Evolutionary conservation across 2,888 invertebrate genomes (phyloP).

Genomic region (Drosophila anceps): DNA sequence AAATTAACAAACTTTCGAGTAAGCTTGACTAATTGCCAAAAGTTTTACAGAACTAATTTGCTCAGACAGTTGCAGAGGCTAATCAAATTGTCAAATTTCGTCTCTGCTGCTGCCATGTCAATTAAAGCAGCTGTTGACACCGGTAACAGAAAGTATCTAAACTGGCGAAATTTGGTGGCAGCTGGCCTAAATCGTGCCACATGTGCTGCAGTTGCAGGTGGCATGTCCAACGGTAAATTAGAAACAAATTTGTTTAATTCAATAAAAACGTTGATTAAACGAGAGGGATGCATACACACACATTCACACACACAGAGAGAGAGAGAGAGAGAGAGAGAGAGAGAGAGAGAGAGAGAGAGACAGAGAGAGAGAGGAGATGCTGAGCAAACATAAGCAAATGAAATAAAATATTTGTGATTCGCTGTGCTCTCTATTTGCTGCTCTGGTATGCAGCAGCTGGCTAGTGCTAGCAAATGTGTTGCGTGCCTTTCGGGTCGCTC

Average conservation of each 20-base stretch:
- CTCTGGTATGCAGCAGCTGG: conserved; percentile 7
- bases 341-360: conserved; percentile 8
- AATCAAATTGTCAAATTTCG: conserved; percentile 49
- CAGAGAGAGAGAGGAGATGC: not conserved
- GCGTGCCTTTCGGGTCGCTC: conserved; percentile 9
- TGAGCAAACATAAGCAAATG: conserved; percentile 18
- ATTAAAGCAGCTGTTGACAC: conserved; percentile 28
- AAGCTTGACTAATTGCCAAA: conserved; percentile 19
- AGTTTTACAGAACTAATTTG: conserved; percentile 60
- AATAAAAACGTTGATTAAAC: conserved; percentile 68
- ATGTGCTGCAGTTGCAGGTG: conserved; percentile 5
- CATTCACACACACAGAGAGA: no score
- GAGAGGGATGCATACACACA: conserved; percentile 16
- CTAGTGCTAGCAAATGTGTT: conserved; percentile 1
- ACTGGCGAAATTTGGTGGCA: conserved; percentile 27
- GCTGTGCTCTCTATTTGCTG: conserved; percentile 11
- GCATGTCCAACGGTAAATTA: conserved; percentile 50
- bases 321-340: not conserved
- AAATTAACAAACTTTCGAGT: conserved; percentile 29
- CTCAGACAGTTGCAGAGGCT: conserved; percentile 33
- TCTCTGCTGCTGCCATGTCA: conserved; percentile 27
- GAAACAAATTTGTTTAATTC: conserved; percentile 70
- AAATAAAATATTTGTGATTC: conserved; percentile 35
- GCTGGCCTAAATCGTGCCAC: conserved; percentile 28
- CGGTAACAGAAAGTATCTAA: conserved; percentile 8